Base-by-base conservation (phyloP, 1,140 invertebrate species). In the Bombus breviceps region DNA sequence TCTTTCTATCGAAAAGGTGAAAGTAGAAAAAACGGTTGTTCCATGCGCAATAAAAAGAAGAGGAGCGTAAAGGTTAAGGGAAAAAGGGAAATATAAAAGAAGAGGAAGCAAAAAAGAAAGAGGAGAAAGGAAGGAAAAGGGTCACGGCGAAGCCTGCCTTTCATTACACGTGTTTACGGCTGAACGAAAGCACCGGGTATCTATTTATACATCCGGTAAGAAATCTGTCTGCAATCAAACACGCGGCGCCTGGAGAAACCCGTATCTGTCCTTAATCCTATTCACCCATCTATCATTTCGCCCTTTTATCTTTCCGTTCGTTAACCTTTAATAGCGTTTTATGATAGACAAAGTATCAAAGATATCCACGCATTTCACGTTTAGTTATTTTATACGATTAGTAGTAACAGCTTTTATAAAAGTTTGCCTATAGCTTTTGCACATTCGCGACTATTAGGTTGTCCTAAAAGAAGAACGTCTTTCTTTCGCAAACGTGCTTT, bases 141-240 rank as follows among this genome's bases (percentile, higher is more conserved):
- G 39, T 62, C 53, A 62, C 68, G n/a, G 53, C 47, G 18, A 53
- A 53, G 47, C 15, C 13, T 32, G 37, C 12, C 53, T 75, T 37
- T 82, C 41, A 72, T 82, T 82, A 75, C 71, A 75, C 81, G 41
- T 64, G 81, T 34, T 81, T 73, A 73, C 5, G 25, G 15, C 15
- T 64, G n/a, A 43, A 74, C 25, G 53, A 64, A 82, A 82, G 53
- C 53, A 37, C 12, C 28, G 53, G n/a, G 1, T n/a, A 64, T 75
- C 71, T 82, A 82, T 82, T 82, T 82, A 75, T 75, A 82, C 9
- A 22, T 22, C 79, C 18, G 9, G 39, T 39, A 71, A 75, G 39
- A 59, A 76, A 76, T 75, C 32, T 34, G 71, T 82, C 81, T 53
- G 57, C 62, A 47, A 75, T 75, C 71, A n/a, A 75, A 57, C 71